Percentiles rank a stretch among this genome's conserved stretches.
Conservation (phyloP, 1,140 invertebrate species). For the Ditylenchus dipsaci region DNA sequence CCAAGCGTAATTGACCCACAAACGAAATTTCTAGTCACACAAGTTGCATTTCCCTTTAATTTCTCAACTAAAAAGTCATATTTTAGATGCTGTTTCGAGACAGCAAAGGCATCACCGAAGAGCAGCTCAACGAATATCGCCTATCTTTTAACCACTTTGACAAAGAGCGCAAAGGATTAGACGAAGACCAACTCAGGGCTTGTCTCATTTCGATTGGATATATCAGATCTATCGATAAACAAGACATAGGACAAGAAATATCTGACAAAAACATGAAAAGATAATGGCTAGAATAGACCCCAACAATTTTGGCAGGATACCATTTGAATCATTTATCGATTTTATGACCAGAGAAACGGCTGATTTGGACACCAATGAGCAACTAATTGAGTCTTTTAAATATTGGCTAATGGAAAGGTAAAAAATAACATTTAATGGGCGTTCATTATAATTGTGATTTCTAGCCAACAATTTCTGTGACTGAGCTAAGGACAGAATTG, state of each 20-base stretch:
- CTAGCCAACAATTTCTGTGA: background rate
- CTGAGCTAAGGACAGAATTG: background rate
- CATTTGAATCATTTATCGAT: background rate
- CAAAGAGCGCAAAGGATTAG: background rate
- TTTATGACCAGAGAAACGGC: background rate
- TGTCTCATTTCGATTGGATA: background rate
- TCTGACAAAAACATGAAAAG: background rate
- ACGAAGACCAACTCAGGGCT: background rate
- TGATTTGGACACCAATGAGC: background rate
- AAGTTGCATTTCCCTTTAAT: too few species aligned
- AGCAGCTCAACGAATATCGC: background rate
- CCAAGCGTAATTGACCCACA: too few species aligned
- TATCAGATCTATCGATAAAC: too few species aligned
- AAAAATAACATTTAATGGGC: background rate
- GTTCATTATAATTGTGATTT: background rate
- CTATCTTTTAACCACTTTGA: background rate
- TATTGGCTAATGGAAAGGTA: background rate
- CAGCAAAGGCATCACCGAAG: background rate
- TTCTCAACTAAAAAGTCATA: background rate
- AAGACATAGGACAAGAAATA: background rate
- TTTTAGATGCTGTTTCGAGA: background rate
- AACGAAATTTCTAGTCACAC: too few species aligned
- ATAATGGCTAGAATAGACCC: background rate
- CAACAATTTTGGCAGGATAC: background rate
- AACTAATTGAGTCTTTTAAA: background rate